These are phyloP conservation scores for Aphelinus certus DNA, from an alignment of 1,140 invertebrate species.

Conservation along the genomic window DNA sequence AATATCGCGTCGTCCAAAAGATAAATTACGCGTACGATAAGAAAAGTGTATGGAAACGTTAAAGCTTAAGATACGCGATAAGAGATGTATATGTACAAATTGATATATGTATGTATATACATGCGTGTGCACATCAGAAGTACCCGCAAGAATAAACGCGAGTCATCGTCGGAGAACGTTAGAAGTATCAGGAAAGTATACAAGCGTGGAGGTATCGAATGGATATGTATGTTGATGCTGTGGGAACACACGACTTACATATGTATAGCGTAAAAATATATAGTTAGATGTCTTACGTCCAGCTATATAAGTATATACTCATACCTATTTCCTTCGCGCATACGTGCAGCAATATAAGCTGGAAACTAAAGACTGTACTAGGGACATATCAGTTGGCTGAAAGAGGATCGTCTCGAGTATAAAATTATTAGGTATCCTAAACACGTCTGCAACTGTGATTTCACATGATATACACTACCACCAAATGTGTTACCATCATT, in stretches of 20 bases:
- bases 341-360: constrained; percentile 8
- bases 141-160: constrained; percentile 6
- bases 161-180: constrained; percentile 31
- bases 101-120: background rate
- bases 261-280: too few species aligned
- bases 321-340: background rate
- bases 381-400: constrained; percentile 21
- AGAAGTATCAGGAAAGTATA: constrained; percentile 26
- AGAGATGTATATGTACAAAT: background rate
- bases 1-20: too few species aligned
- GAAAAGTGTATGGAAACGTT: too few species aligned
- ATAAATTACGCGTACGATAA: too few species aligned
- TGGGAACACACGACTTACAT: too few species aligned
- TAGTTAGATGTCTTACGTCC: background rate
- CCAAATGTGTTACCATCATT: too few species aligned
- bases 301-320: background rate
- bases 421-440: too few species aligned
- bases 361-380: constrained; percentile 28
- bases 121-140: background rate
- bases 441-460: too few species aligned
- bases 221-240: too few species aligned
- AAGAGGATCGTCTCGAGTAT: background rate
- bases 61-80: background rate
- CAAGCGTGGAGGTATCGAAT: too few species aligned
- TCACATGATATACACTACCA: too few species aligned